phyloP scores from a whole-genome alignment of 2,113 vertebrate species.

The Crypturellus undulatus region DNA sequence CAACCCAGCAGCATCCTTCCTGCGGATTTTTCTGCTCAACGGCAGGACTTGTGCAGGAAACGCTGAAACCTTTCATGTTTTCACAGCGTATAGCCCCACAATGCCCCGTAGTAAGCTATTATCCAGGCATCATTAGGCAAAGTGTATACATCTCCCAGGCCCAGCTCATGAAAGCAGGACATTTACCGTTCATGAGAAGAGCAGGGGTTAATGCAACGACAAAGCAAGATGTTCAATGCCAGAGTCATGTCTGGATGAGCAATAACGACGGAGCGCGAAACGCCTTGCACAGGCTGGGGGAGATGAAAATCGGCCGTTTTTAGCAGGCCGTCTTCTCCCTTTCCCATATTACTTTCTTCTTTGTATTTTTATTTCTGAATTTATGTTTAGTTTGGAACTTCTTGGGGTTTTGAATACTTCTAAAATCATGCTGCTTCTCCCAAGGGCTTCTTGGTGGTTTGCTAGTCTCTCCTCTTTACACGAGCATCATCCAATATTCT shows the following conservation, averaged over 20 bases:
- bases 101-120: background rate
- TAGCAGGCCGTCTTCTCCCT: background rate
- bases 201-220: background rate
- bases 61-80: background rate
- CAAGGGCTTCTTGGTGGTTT: background rate
- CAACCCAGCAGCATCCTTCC: background rate
- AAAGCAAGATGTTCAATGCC: background rate
- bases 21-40: background rate
- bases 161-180: background rate
- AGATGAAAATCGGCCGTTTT: background rate
- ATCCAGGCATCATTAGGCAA: background rate
- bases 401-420: background rate
- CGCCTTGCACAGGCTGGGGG: background rate
- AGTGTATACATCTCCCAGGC: fast-evolving
- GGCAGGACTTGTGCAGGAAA: background rate
- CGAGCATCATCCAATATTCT: background rate
- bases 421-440: background rate
- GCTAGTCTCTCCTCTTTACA: background rate
- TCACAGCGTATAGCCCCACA: background rate
- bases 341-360: background rate
- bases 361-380: background rate
- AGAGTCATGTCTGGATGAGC: background rate
- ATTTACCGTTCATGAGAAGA: background rate
- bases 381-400: background rate
- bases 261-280: background rate